Percentiles rank a stretch among this genome's conserved stretches.
phyloP scores from a whole-genome alignment of 2,113 vertebrate genomes.

The Mus spicilegus region DNA sequence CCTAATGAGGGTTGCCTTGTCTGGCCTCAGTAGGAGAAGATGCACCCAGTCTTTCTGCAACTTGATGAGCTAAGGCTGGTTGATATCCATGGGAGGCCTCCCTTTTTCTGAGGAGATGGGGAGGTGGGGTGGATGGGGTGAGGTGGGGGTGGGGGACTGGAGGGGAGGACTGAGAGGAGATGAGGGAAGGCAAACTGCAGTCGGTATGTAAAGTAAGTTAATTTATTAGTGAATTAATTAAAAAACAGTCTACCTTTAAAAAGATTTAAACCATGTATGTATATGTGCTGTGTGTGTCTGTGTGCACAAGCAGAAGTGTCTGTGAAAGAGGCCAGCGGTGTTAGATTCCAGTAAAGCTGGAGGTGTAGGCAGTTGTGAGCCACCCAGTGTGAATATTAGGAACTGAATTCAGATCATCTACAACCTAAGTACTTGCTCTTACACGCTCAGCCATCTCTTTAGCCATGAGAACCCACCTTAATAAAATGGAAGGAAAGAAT shows the following conservation, averaged over 20 bases:
- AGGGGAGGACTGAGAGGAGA: not conserved
- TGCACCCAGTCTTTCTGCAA: not conserved
- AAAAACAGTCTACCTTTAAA: not conserved
- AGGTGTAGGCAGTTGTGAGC: not conserved
- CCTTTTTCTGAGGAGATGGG: not conserved
- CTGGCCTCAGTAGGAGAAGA: not conserved
- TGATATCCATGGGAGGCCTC: not conserved
- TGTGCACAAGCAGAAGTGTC: not conserved
- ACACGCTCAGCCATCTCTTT: not conserved
- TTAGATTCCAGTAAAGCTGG: not conserved
- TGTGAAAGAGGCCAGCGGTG: not conserved
- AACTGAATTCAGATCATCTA: not conserved
- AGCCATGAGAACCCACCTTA: not conserved
- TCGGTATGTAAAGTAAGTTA: not conserved
- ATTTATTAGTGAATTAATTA: not conserved
- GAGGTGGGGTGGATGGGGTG: not conserved
- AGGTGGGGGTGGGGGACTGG: not conserved
- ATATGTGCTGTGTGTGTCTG: not conserved
- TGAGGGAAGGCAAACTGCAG: not conserved
- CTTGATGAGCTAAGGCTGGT: not conserved
- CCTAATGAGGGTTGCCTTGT: not conserved
- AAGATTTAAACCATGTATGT: not conserved
- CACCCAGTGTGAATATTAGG: not conserved
- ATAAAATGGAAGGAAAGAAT: not conserved
- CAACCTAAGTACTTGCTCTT: not conserved